Conservation (phyloP, 2,797 vertebrate genomes). For the Acanthornis magna region DNA sequence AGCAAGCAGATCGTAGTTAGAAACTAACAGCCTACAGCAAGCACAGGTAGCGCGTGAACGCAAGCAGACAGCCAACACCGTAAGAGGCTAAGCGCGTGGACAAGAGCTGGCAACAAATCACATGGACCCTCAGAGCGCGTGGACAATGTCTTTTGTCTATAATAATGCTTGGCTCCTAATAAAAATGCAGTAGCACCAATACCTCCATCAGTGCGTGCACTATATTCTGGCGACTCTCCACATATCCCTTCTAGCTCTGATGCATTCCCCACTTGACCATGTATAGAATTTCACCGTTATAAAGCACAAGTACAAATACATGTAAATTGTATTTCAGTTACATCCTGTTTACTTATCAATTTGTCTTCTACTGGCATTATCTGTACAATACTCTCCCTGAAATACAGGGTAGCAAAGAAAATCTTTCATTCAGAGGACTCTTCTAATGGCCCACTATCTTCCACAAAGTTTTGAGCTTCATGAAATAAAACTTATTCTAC, state of each 20-base stretch:
- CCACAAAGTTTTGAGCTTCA: neutral
- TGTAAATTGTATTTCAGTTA: neutral
- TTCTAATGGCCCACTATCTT: neutral
- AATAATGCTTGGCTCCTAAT: no score
- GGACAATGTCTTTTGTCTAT: no score
- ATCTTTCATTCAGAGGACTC: neutral
- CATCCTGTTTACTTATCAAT: neutral
- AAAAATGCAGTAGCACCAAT: no score
- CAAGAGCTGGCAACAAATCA: no score
- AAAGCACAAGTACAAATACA: neutral
- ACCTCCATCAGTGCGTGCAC: no score
- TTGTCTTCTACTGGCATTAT: neutral
- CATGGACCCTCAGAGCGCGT: no score
- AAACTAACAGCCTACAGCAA: no score
- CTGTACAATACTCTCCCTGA: neutral
- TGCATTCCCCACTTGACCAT: neutral
- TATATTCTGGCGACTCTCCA: no score
- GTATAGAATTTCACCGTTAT: neutral
- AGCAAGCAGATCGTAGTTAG: no score
- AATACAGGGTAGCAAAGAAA: neutral
- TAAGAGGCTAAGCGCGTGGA: no score
- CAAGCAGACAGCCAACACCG: no score
- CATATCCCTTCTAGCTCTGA: neutral
- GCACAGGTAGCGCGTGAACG: no score
- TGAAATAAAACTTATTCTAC: neutral